phyloP scores from a whole-genome alignment of 2,113 vertebrate species.

The Trematocara macrostoma region DNA sequence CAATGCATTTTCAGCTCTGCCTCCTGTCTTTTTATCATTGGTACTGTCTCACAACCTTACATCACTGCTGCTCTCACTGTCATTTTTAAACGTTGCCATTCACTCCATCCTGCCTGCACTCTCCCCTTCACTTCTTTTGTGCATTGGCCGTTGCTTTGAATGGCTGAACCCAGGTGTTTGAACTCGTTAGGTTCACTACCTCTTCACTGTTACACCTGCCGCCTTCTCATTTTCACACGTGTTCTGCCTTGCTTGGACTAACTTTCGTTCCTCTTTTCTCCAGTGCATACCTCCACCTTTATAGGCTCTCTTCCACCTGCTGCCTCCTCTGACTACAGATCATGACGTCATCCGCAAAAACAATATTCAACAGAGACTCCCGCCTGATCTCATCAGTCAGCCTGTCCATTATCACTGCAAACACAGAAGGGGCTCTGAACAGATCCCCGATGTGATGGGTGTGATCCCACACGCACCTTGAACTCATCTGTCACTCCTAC shows the following conservation, averaged over 20 bases:
- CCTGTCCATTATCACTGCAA: neutral
- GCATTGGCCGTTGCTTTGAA: neutral
- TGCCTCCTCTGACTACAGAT: neutral
- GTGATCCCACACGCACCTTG: neutral
- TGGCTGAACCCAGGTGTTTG: neutral
- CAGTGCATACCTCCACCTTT: neutral
- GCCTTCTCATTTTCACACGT: neutral
- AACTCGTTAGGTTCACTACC: neutral
- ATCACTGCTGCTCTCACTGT: neutral
- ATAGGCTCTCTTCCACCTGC: neutral
- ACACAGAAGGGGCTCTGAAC: neutral
- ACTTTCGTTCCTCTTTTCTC: neutral
- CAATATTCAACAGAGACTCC: neutral
- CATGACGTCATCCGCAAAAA: neutral
- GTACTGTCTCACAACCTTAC: neutral
- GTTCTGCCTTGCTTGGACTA: neutral
- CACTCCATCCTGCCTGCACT: neutral
- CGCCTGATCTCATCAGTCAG: neutral
- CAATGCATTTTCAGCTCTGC: neutral
- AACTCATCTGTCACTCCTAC: neutral
- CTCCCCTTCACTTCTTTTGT: neutral
- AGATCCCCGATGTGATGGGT: neutral
- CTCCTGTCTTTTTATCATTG: neutral
- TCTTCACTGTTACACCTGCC: neutral
- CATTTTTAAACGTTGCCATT: neutral